phyloP scores from a whole-genome alignment of 2,797 vertebrate species.

The Pteropus rufus region DNA sequence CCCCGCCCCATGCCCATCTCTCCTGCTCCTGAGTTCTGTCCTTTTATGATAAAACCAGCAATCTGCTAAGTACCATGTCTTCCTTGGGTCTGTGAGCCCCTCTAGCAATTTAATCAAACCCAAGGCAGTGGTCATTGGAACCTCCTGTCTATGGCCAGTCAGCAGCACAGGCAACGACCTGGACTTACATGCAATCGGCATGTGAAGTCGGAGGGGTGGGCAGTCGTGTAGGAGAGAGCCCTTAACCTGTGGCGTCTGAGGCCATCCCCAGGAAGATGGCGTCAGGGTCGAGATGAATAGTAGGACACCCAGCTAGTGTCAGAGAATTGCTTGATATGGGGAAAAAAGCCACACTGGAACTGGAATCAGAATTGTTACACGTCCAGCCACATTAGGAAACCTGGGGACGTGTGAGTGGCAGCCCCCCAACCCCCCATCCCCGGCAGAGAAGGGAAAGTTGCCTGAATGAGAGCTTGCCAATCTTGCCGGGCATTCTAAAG shows the following conservation, averaged over 20 bases:
- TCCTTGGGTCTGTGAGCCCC: neutral
- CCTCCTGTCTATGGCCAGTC: neutral
- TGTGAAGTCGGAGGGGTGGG: neutral
- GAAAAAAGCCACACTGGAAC: no score
- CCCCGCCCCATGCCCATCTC: neutral
- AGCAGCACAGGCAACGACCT: no score
- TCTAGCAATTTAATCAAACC: neutral
- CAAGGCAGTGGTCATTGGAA: no score
- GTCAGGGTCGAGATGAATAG: neutral
- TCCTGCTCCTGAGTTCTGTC: neutral
- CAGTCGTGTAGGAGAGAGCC: neutral
- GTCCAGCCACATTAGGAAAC: neutral
- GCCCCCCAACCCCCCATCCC: neutral
- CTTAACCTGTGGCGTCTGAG: neutral
- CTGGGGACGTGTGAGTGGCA: neutral
- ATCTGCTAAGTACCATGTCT: neutral
- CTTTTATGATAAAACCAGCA: neutral
- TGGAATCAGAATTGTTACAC: neutral
- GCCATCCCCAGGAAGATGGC: neutral
- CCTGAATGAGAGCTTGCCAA: neutral
- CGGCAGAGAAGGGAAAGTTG: neutral
- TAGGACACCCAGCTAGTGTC: neutral
- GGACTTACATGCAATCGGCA: accelerated
- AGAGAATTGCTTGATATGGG: neutral
- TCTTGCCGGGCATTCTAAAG: neutral